Percentiles rank a stretch among this genome's conserved stretches.
Evolutionary conservation across 2,888 invertebrate species (phyloP).

Genomic region (Cactoblastis cactorum): DNA sequence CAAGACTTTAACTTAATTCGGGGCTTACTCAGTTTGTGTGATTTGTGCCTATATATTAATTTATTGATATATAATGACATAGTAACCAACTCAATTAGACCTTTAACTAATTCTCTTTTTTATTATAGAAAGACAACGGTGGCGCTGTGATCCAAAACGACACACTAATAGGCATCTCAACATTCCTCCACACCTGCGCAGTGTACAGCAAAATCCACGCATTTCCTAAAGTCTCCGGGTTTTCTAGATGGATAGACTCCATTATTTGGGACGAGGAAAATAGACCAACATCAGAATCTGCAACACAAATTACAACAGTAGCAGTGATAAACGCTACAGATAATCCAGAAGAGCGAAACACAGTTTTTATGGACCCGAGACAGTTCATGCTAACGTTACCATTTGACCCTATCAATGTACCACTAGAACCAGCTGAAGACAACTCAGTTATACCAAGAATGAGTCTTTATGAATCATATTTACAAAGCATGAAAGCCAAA

Average conservation of each 20-base stretch:
- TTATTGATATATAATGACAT: too few relatives aligned
- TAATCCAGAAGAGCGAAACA: conserved; percentile 21
- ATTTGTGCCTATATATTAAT: too few relatives aligned
- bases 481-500: conserved; percentile 46
- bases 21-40: too few relatives aligned
- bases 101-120: not conserved
- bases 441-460: conserved; percentile 65
- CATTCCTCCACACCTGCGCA: conserved; percentile 60
- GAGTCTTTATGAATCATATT: conserved; percentile 66
- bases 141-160: conserved; percentile 68
- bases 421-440: conserved; percentile 60
- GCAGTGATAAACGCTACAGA: conserved; percentile 31
- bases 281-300: conserved; percentile 37
- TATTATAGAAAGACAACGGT: conserved; percentile 64
- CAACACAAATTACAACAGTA: conserved; percentile 18
- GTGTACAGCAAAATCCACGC: conserved; percentile 62
- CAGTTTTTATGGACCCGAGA: conserved; percentile 39
- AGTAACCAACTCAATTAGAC: too few relatives aligned
- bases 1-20: too few relatives aligned
- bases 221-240: conserved; percentile 58
- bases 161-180: conserved; percentile 54
- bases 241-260: conserved; percentile 58
- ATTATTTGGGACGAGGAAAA: conserved; percentile 67
- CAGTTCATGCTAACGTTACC: conserved; percentile 60
- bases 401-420: conserved; percentile 61